A percentile compares a stretch with the other conserved stretches of the same genome.
phyloP scores from a whole-genome alignment of 30 jellyfish, hydroid and myxozoan species.

The Aurelia sp. region DNA sequence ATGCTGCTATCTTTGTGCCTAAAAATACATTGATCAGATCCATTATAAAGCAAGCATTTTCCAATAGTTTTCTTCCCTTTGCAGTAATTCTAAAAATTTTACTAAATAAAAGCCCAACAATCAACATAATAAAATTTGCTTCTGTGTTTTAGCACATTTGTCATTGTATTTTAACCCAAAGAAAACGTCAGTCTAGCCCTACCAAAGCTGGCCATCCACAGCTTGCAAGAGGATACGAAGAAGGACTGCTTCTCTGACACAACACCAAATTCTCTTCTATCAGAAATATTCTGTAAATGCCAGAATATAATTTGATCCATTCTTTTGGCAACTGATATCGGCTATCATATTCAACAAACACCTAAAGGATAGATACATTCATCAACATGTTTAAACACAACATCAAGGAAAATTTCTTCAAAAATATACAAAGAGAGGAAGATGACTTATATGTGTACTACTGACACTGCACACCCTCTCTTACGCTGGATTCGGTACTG shows the following conservation, averaged over 20 bases:
- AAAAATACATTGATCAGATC: background rate
- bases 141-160: no score
- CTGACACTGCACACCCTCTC: no score
- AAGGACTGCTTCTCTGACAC: constrained; percentile 24
- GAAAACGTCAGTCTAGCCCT: background rate
- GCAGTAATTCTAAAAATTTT: no score
- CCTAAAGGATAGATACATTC: background rate
- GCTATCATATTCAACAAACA: constrained; percentile 51
- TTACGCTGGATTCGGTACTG: no score
- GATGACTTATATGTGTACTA: no score
- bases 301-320: constrained; percentile 55
- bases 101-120: no score
- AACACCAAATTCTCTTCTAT: constrained; percentile 57
- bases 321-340: constrained; percentile 37
- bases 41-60: background rate
- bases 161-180: background rate
- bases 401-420: no score
- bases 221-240: constrained; percentile 1
- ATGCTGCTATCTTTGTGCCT: background rate
- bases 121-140: no score
- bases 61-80: no score
- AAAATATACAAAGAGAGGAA: no score
- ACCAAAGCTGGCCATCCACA: constrained; percentile 63
- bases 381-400: no score
- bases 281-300: constrained; percentile 36